phyloP scores from a whole-genome alignment of 2,797 vertebrate species.

The Eutrigla gurnardus region DNA sequence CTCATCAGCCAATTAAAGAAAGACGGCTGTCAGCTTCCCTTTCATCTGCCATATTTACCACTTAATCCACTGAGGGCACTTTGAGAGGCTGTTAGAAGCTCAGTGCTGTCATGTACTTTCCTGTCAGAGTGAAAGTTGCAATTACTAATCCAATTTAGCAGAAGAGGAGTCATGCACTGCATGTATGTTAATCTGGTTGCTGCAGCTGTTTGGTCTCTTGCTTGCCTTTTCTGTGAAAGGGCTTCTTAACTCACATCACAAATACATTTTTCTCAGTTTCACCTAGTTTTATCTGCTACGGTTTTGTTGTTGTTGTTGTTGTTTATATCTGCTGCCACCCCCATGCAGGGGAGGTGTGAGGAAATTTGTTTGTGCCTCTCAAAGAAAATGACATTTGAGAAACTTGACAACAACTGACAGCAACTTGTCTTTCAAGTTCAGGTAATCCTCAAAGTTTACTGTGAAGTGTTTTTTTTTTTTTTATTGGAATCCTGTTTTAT shows the following conservation, averaged over 20 bases:
- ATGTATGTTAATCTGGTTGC: slow-evolving; percentile 54
- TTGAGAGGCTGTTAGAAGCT: slow-evolving; percentile 66
- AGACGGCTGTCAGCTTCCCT: slow-evolving; percentile 48
- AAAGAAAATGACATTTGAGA: background rate
- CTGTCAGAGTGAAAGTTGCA: slow-evolving; percentile 56
- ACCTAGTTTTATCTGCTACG: background rate
- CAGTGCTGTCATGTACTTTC: slow-evolving; percentile 61
- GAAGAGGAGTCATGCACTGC: slow-evolving; percentile 48
- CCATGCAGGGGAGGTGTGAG: background rate
- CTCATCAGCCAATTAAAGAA: slow-evolving; percentile 37
- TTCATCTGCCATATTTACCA: slow-evolving; percentile 69
- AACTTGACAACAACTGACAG: slow-evolving; percentile 2
- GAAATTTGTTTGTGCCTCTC: background rate
- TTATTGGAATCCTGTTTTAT: background rate
- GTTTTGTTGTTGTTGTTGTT: too few species aligned
- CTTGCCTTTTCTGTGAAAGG: slow-evolving; percentile 13
- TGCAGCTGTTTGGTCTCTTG: slow-evolving; percentile 53
- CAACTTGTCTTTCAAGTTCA: background rate
- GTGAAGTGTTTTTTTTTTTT: background rate
- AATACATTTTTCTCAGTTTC: background rate
- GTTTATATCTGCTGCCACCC: too few species aligned
- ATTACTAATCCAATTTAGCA: slow-evolving; percentile 76
- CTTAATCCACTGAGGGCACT: slow-evolving; percentile 67
- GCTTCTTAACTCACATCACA: slow-evolving; percentile 14
- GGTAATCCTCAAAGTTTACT: slow-evolving; percentile 1